Conservation (phyloP, 2,888 invertebrate species). For the Marronus borbonicus region DNA sequence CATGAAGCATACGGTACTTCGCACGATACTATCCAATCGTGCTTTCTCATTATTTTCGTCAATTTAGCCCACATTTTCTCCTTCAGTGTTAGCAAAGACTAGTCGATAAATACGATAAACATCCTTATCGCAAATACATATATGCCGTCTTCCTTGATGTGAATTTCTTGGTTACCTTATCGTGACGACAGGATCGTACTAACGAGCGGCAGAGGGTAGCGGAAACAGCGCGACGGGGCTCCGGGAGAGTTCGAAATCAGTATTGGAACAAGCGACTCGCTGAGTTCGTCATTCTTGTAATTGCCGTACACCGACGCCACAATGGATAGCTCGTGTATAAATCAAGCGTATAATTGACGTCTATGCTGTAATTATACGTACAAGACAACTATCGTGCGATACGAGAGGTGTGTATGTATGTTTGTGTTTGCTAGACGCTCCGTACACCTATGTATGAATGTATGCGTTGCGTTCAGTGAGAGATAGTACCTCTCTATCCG, state of each 20-base stretch:
- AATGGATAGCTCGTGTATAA: constrained; percentile 60
- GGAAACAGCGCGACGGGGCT: constrained; percentile 46
- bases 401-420: not conserved
- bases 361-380: constrained; percentile 29
- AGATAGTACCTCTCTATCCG: not conserved
- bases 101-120: constrained; percentile 22
- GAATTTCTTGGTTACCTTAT: constrained; percentile 51
- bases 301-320: constrained; percentile 60
- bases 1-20: too few species aligned
- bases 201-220: constrained; percentile 50
- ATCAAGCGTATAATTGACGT: constrained; percentile 56
- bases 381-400: not conserved
- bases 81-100: not conserved
- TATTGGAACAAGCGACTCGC: constrained; percentile 58
- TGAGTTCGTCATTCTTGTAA: constrained; percentile 62
- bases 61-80: not conserved
- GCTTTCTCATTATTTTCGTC: not conserved
- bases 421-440: not conserved
- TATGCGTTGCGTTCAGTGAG: not conserved
- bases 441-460: not conserved
- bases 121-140: constrained; percentile 19
- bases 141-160: constrained; percentile 7
- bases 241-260: constrained; percentile 53
- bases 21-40: not conserved
- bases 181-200: constrained; percentile 50